These are phyloP conservation scores for Pocillopora damicornis DNA, from an alignment of 64 coral and sea anemone species.

Conservation along the genomic window DNA sequence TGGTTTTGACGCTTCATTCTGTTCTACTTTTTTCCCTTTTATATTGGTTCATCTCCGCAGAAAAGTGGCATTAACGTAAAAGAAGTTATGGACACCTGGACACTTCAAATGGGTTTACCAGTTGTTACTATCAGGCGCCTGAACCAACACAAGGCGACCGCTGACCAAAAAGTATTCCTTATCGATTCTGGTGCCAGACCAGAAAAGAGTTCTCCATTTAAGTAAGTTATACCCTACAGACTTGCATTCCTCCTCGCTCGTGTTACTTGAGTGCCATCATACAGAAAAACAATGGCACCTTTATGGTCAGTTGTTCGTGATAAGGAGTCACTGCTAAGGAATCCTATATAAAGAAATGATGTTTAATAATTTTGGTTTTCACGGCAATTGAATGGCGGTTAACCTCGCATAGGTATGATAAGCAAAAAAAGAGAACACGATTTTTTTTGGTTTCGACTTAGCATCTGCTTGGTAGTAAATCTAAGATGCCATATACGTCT, in stretches of 20 bases:
- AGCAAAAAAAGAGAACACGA: no score
- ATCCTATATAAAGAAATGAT: no score
- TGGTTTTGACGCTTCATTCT: no score
- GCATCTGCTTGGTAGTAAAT: background rate
- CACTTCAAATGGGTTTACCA: conserved; percentile 56
- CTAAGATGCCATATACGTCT: background rate
- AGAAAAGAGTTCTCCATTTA: conserved; percentile 12
- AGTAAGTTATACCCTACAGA: conserved; percentile 7
- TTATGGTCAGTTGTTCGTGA: no score
- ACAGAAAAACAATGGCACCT: no score
- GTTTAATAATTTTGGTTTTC: no score
- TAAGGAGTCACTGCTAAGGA: no score
- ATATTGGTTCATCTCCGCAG: background rate
- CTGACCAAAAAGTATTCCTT: conserved; percentile 42
- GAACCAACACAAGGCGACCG: background rate
- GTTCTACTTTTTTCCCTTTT: background rate
- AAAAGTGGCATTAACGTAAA: conserved; percentile 45
- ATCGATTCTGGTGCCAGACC: conserved; percentile 37
- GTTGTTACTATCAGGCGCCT: conserved; percentile 36
- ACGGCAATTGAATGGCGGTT: no score
- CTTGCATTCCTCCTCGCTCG: background rate
- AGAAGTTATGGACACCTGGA: conserved; percentile 60
- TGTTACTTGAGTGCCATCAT: background rate
- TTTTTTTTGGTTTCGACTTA: no score
- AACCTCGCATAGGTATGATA: no score